Base-by-base conservation (phyloP, 2,888 invertebrate species). In the Helicoverpa assulta region DNA sequence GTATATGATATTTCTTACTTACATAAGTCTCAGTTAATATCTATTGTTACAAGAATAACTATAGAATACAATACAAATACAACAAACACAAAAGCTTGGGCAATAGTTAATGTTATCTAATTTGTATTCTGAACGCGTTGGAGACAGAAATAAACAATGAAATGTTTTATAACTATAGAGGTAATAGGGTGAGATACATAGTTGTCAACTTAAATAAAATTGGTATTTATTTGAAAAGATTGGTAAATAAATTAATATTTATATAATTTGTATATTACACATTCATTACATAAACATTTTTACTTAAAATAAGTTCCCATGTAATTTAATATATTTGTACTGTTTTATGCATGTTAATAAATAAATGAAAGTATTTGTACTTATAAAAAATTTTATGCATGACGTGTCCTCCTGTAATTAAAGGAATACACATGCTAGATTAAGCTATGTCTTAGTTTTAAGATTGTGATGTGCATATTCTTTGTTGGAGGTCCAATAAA, bases 61-160 rank as follows among this genome's bases (percentile, higher is more conserved):
- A 12, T 18, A 12, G 5, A 16, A 65, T 73, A 37, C 37, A 67
- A 43, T 37, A 62, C 40, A 19, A 50, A 47, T 47, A 60, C 29
- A 63, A 56, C n/a, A 57, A 43, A 56, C 40, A 40, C 40, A 40
- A 40, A 67, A 19, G 21, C 56, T 55, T 75, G 19, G 18, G n/a
- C 53, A 63, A 59, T 60, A 60, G 55, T 7, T 21, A 57, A 64
- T 55, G 16, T 50, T 19, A 60, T 29, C 37, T 73, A 0, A 70
- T 80, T 77, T 56, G n/a, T 81, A 80, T 80, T 80, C 81, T 10
- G 12, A 12, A n/a, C 12, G 50, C 57, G 40, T 60, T 16, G 2
- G 50, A 4, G 10, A 19, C 18, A 40, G 29, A 73, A 76, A 75
- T 53, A 80, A 75, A 80, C 65, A 70, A 78, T 73, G 69, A 75